Conservation (phyloP, 2,888 invertebrate species). For the Acrobasis consociella region DNA sequence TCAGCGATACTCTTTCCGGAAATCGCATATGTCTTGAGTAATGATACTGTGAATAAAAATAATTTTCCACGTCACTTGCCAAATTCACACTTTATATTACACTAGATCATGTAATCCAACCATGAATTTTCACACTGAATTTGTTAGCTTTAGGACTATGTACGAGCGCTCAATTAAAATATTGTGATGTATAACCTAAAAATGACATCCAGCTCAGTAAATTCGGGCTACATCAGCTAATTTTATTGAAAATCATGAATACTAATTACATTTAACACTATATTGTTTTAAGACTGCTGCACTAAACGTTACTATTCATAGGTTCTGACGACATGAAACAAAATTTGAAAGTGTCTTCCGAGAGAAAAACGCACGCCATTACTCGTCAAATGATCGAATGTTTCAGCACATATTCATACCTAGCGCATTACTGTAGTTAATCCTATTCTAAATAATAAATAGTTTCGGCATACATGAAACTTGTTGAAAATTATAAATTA, state of each 20-base stretch:
- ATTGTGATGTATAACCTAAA: constrained; percentile 81
- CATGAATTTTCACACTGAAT: constrained; percentile 59
- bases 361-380: constrained; percentile 87
- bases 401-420: constrained; percentile 83
- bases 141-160: constrained; percentile 68
- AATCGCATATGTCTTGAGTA: constrained; percentile 82
- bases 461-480: constrained; percentile 73
- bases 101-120: constrained; percentile 39
- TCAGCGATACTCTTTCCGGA: constrained; percentile 78
- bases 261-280: constrained; percentile 38
- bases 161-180: constrained; percentile 75
- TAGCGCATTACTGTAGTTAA: constrained; percentile 88
- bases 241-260: constrained; percentile 38
- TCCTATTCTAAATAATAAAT: constrained; percentile 80
- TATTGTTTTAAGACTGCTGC: constrained; percentile 46
- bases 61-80: constrained; percentile 76
- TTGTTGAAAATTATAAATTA: constrained; percentile 75
- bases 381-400: constrained; percentile 82
- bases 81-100: constrained; percentile 50
- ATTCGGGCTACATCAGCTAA: constrained; percentile 45
- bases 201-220: constrained; percentile 76
- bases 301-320: constrained; percentile 49
- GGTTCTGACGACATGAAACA: constrained; percentile 64
- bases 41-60: constrained; percentile 77
- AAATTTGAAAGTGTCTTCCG: constrained; percentile 82